Evolutionary conservation across 2,113 vertebrate genomes (phyloP).

Genomic region (Sprattus sprattus): DNA sequence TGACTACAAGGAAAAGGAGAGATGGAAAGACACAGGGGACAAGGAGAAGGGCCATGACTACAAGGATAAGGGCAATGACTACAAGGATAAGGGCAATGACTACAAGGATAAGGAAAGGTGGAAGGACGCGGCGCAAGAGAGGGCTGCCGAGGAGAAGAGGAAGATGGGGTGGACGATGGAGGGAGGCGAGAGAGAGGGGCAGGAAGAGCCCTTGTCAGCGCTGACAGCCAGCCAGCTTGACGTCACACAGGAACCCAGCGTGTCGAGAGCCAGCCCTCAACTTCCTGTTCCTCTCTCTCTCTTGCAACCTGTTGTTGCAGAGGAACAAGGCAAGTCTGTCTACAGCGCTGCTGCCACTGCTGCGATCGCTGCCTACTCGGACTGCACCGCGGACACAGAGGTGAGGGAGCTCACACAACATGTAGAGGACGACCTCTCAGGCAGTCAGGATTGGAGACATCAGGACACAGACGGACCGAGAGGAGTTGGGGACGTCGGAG

Average conservation of each 20-base stretch:
- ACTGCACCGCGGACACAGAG: slow-evolving; percentile 40
- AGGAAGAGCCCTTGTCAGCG: slow-evolving; percentile 59
- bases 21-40: not conserved
- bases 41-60: not conserved
- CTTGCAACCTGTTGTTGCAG: slow-evolving; percentile 48
- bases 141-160: slow-evolving; percentile 23
- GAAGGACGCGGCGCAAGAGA: not conserved
- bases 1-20: not conserved
- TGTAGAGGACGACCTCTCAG: slow-evolving; percentile 47
- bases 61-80: not conserved
- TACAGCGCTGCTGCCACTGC: slow-evolving; percentile 33
- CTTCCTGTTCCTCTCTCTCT: slow-evolving; percentile 71
- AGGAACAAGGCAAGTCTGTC: slow-evolving; percentile 52
- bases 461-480: slow-evolving; percentile 17
- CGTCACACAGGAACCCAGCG: slow-evolving; percentile 67
- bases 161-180: slow-evolving; percentile 44
- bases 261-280: slow-evolving; percentile 64
- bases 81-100: not conserved
- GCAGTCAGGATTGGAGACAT: slow-evolving; percentile 24
- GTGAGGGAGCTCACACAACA: slow-evolving; percentile 44
- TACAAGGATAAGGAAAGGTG: not conserved
- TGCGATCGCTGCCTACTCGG: slow-evolving; percentile 35
- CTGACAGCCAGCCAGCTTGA: slow-evolving; percentile 54
- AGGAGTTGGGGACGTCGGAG: slow-evolving; percentile 20
- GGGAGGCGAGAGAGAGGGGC: slow-evolving; percentile 43